Conservation (phyloP, 2,797 vertebrate genomes). For the Chelidonichthys spinosus region DNA sequence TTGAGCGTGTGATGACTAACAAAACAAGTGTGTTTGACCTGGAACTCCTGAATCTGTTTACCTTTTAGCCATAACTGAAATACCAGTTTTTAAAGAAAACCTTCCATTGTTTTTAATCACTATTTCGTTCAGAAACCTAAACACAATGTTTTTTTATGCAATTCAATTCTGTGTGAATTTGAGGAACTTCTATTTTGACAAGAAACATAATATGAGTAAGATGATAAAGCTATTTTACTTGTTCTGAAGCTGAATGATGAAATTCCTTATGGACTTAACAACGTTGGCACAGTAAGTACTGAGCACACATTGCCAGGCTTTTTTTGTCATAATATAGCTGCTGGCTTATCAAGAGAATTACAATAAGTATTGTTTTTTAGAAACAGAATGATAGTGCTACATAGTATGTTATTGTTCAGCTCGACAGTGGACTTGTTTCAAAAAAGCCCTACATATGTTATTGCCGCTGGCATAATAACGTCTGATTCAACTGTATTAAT, state of each 20-base stretch:
- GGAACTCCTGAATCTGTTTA: not conserved
- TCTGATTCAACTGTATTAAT: constrained; percentile 49
- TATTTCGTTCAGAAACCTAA: not conserved
- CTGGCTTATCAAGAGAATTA: constrained; percentile 59
- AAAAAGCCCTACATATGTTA: constrained; percentile 39
- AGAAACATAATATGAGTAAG: constrained; percentile 19
- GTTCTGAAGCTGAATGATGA: constrained; percentile 53
- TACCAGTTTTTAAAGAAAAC: too few species aligned
- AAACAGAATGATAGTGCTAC: constrained; percentile 34
- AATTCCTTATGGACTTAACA: constrained; percentile 62
- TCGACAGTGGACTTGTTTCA: constrained; percentile 35
- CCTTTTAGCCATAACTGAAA: not conserved
- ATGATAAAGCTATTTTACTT: constrained; percentile 44
- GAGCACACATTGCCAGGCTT: constrained; percentile 49
- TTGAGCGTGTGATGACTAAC: not conserved
- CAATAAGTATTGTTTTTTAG: constrained; percentile 40
- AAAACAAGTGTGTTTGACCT: not conserved
- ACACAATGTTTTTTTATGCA: not conserved
- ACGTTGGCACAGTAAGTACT: constrained; percentile 53
- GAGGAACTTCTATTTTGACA: constrained; percentile 12
- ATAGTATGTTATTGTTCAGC: constrained; percentile 19
- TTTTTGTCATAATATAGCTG: constrained; percentile 42
- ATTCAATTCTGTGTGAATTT: constrained; percentile 27
- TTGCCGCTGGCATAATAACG: constrained; percentile 38
- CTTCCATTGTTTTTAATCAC: not conserved